Evolutionary conservation across 2,113 vertebrate genomes (phyloP).

Genomic region (Delphinapterus leucas): DNA sequence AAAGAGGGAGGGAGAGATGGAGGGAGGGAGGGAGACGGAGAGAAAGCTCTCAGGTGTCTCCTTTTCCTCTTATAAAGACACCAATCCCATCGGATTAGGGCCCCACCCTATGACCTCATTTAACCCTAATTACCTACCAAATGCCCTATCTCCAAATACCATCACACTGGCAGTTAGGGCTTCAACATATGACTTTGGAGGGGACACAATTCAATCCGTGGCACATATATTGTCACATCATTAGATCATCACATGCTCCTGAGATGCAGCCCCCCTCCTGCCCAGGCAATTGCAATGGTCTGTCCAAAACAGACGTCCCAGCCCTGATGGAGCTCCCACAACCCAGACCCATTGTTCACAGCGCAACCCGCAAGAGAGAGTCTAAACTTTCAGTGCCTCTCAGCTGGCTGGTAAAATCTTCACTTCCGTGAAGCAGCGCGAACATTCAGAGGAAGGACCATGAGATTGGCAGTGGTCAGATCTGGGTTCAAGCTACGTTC

Average conservation of each 20-base stretch:
- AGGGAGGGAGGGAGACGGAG: background rate
- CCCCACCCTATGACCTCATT: too few species aligned
- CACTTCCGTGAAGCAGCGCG: background rate
- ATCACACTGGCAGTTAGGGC: too few species aligned
- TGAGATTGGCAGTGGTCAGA: background rate
- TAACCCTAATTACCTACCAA: too few species aligned
- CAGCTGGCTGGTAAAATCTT: background rate
- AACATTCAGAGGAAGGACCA: background rate
- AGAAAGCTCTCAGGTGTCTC: background rate
- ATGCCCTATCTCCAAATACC: too few species aligned
- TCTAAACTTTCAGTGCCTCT: background rate
- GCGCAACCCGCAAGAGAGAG: background rate
- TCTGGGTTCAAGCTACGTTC: background rate
- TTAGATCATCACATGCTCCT: background rate
- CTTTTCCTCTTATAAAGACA: background rate
- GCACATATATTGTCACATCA: too few species aligned
- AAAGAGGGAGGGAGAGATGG: background rate
- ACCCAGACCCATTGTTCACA: background rate
- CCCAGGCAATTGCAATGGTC: background rate
- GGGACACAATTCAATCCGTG: too few species aligned
- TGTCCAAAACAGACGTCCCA: background rate
- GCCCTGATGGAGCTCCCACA: background rate
- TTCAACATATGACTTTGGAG: too few species aligned
- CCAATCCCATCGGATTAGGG: background rate
- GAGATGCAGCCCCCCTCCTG: background rate